phyloP scores from a whole-genome alignment of 2,113 vertebrate genomes.

The Lethenteron reissneri region DNA sequence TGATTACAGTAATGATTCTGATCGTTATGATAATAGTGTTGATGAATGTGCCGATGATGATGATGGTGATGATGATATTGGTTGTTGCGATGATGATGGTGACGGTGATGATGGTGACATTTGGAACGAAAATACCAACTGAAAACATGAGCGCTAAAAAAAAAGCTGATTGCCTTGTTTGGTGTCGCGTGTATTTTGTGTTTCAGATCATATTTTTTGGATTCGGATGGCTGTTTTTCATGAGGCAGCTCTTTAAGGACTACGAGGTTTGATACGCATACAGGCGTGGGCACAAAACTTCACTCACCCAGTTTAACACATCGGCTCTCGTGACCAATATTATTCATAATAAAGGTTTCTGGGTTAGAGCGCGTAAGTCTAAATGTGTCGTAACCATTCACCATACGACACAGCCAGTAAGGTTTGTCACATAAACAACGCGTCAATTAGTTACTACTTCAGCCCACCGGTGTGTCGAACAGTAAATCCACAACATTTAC shows the following conservation, averaged over 20 bases:
- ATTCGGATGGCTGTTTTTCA: conserved; percentile 94
- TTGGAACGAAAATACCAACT: neutral
- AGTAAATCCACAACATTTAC: too few relatives aligned
- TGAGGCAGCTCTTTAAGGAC: conserved; percentile 84
- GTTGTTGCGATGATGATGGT: too few relatives aligned
- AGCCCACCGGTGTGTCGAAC: too few relatives aligned
- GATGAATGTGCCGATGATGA: neutral
- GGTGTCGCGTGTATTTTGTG: neutral
- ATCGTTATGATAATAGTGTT: neutral
- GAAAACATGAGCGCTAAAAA: neutral
- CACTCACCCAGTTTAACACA: too few relatives aligned
- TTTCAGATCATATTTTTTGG: conserved; percentile 80
- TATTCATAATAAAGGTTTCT: too few relatives aligned
- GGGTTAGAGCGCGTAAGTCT: too few relatives aligned
- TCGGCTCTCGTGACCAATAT: too few relatives aligned
- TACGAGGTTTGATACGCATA: conserved; percentile 49
- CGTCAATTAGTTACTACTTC: too few relatives aligned
- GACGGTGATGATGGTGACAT: neutral
- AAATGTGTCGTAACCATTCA: too few relatives aligned
- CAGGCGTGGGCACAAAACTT: neutral
- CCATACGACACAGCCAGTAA: too few relatives aligned
- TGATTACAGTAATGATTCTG: neutral
- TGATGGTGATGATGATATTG: too few relatives aligned
- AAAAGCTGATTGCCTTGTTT: neutral
- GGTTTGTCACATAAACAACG: too few relatives aligned